Evolutionary conservation across 1,140 invertebrate species (phyloP).

Genomic region (Papilio glaucus): DNA sequence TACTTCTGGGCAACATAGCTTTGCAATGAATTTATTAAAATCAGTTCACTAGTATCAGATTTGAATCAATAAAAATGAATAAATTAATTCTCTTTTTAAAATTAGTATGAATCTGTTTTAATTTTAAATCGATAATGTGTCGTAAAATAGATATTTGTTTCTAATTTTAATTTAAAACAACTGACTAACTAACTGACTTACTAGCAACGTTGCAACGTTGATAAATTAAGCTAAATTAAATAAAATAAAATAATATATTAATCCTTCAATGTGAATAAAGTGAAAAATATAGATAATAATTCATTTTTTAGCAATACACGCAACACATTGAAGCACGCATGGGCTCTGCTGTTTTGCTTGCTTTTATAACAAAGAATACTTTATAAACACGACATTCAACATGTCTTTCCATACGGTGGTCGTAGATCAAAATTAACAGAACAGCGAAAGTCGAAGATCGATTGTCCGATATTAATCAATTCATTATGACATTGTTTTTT

Average conservation of each 20-base stretch:
- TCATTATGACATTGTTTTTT: background rate
- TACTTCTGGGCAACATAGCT: no score
- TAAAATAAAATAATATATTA: background rate
- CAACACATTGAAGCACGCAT: background rate
- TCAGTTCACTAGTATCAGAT: no score
- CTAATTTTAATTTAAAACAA: no score
- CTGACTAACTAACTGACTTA: no score
- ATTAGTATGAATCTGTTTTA: no score
- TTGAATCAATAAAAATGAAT: no score
- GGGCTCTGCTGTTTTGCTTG: background rate
- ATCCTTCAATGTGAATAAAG: background rate
- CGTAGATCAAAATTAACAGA: background rate
- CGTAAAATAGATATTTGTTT: no score
- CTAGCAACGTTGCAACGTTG: no score
- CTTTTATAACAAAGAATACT: background rate
- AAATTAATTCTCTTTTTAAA: no score
- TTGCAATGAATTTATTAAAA: no score
- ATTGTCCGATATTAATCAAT: background rate
- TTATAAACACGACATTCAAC: background rate
- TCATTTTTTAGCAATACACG: background rate
- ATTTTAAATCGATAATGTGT: no score
- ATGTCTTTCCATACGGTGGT: background rate
- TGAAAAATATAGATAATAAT: background rate
- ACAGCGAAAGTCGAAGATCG: constrained; percentile 5
- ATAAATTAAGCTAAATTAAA: no score